phyloP scores from a whole-genome alignment of 2,113 vertebrate species.

The Vireo altiloquus region DNA sequence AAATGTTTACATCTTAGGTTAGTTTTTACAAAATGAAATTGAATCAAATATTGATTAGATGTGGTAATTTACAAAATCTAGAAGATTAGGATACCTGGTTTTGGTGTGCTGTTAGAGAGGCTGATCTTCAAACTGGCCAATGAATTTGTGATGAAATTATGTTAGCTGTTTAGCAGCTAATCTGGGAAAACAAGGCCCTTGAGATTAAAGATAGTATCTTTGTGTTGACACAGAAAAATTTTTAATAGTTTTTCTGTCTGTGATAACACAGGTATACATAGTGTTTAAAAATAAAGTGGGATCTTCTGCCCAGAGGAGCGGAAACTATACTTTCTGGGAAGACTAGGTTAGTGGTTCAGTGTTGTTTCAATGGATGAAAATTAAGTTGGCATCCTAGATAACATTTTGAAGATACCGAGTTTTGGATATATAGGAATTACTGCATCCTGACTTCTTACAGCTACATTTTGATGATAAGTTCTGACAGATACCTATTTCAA shows the following conservation, averaged over 20 bases:
- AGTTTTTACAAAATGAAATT: background rate
- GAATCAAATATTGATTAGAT: background rate
- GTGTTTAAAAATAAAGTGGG: background rate
- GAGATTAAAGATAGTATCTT: background rate
- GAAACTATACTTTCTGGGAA: background rate
- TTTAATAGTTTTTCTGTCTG: background rate
- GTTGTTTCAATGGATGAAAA: background rate
- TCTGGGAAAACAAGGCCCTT: background rate
- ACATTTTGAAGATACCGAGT: background rate
- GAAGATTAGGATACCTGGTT: background rate
- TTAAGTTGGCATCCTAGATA: background rate
- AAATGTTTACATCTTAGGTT: background rate
- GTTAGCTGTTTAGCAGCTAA: background rate
- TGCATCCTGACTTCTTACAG: background rate
- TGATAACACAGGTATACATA: accelerated
- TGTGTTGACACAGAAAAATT: background rate
- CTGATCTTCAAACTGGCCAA: background rate
- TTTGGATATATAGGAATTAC: background rate
- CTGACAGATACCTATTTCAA: background rate
- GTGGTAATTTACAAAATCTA: background rate
- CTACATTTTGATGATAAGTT: background rate
- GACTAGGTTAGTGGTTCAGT: background rate
- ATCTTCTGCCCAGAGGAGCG: background rate
- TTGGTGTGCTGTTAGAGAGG: background rate
- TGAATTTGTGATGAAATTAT: background rate